phyloP scores from a whole-genome alignment of 2,888 invertebrate species.

The Drosophila quinaria region DNA sequence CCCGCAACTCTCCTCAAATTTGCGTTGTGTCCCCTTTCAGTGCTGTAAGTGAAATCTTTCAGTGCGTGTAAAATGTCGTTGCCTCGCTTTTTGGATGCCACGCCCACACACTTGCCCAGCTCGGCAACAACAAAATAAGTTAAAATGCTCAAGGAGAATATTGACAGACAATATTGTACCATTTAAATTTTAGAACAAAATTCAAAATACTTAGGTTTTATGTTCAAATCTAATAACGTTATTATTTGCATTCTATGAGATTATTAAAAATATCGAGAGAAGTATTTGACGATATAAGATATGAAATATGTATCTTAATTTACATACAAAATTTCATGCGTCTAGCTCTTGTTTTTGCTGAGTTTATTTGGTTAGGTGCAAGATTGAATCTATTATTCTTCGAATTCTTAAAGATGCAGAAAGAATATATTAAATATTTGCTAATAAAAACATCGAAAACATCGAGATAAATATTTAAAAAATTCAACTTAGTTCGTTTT shows the following conservation, averaged over 20 bases:
- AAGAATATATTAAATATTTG: too few relatives aligned
- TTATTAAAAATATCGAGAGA: not conserved
- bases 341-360: not conserved
- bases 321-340: not conserved
- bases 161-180: not conserved
- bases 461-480: not conserved
- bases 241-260: too few relatives aligned
- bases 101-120: constrained; percentile 58
- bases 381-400: not conserved
- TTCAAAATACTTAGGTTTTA: too few relatives aligned
- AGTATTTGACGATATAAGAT: not conserved
- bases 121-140: constrained; percentile 44
- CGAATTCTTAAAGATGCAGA: too few relatives aligned
- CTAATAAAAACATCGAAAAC: too few relatives aligned
- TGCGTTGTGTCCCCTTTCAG: constrained; percentile 6
- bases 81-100: constrained; percentile 68
- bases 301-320: too few relatives aligned
- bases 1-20: constrained; percentile 3
- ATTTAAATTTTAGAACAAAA: too few relatives aligned
- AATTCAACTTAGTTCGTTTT: not conserved
- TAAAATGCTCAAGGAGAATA: not conserved
- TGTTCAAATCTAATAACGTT: too few relatives aligned
- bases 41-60: constrained; percentile 67
- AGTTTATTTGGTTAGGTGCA: not conserved
- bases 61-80: constrained; percentile 77